A percentile compares a stretch with the other conserved stretches of the same genome.
phyloP scores from a whole-genome alignment of 1,140 invertebrate species.

The Pseudomyrmex pallidus region DNA sequence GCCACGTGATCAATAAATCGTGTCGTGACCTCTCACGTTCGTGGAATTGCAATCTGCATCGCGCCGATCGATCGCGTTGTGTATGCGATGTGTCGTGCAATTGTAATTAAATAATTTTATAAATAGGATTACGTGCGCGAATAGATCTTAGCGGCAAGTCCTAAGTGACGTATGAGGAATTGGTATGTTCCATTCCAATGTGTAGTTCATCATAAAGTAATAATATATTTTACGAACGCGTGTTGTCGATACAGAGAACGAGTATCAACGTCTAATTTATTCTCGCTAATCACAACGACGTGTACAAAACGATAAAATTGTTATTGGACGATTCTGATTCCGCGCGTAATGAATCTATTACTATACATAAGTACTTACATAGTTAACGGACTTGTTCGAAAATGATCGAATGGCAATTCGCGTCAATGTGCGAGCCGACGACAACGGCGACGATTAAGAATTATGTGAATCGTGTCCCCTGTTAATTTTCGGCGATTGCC shows the following conservation, averaged over 20 bases:
- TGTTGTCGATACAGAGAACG: not conserved
- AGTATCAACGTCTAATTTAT: constrained; percentile 20
- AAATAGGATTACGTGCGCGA: not conserved
- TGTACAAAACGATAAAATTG: constrained; percentile 14
- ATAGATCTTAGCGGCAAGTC: no score
- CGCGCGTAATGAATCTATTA: constrained; percentile 12
- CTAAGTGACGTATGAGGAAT: no score
- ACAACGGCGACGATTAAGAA: constrained; percentile 56
- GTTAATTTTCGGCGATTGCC: constrained; percentile 47
- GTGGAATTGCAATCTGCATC: constrained; percentile 27
- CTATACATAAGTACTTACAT: not conserved
- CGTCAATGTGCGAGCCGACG: constrained; percentile 21
- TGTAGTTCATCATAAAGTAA: no score
- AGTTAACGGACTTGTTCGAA: not conserved
- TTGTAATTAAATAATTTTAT: constrained; percentile 7
- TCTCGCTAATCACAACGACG: constrained; percentile 27
- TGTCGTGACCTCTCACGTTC: constrained; percentile 29
- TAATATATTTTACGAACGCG: not conserved
- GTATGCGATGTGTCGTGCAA: constrained; percentile 2
- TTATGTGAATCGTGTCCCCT: constrained; percentile 48
- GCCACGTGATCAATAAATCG: constrained; percentile 43
- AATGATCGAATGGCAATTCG: constrained; percentile 38
- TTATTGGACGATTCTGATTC: constrained; percentile 38
- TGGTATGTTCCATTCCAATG: no score
- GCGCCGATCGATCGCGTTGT: constrained; percentile 12